phyloP scores from a whole-genome alignment of 2,888 invertebrate genomes.

The Amphipyra berbera region DNA sequence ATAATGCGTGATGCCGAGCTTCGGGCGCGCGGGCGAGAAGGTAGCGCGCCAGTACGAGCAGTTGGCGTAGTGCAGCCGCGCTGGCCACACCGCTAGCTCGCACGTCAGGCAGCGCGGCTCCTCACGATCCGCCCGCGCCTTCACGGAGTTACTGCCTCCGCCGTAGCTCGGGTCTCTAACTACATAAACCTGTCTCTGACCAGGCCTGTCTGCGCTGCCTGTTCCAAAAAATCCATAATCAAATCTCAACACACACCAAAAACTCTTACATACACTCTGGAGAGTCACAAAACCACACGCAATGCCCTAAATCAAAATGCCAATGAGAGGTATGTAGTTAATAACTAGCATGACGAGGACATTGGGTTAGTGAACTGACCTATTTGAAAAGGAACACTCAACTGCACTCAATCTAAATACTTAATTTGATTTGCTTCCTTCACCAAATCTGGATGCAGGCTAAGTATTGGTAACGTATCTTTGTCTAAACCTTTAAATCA shows the following conservation, averaged over 20 bases:
- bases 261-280: constrained; percentile 30
- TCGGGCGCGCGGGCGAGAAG: constrained; percentile 90
- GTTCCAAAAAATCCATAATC: constrained; percentile 65
- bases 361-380: constrained; percentile 65
- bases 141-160: constrained; percentile 85
- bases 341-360: constrained; percentile 61
- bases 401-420: constrained; percentile 83
- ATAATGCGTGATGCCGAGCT: constrained; percentile 90
- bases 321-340: constrained; percentile 52
- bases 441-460: constrained; percentile 83
- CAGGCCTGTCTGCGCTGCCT: constrained; percentile 95
- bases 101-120: constrained; percentile 97
- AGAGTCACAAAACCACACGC: constrained; percentile 56
- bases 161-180: constrained; percentile 94
- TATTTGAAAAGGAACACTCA: constrained; percentile 73
- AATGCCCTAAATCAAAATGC: constrained; percentile 49
- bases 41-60: constrained; percentile 96
- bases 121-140: constrained; percentile 88
- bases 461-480: constrained; percentile 76
- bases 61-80: constrained; percentile 94
- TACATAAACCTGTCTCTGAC: constrained; percentile 96
- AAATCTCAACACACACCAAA: constrained; percentile 28
- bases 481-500: constrained; percentile 83
- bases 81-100: constrained; percentile 94
- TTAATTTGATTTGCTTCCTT: constrained; percentile 86